Conservation (phyloP, 2,888 invertebrate genomes). For the Trachelus tabidus region DNA sequence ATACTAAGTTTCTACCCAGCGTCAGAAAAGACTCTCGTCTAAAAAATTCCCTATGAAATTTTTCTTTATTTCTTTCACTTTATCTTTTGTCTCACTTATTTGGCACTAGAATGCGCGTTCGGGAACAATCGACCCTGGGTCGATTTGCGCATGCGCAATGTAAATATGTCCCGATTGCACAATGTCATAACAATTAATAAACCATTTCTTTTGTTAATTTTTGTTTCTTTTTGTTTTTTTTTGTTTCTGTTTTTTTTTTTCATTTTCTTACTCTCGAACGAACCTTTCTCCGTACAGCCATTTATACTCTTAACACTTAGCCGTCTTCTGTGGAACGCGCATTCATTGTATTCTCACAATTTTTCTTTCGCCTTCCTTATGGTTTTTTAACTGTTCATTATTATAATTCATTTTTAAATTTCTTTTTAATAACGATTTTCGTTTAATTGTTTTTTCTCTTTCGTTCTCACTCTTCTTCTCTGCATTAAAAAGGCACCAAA, state of each 20-base stretch:
- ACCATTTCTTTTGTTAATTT: constrained; percentile 24
- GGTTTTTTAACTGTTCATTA: constrained; percentile 26
- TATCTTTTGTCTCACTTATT: constrained; percentile 60
- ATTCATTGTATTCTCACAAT: too few species aligned
- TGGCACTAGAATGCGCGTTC: constrained; percentile 63
- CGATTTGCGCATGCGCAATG: too few species aligned
- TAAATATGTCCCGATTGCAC: constrained; percentile 26
- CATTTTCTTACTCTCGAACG: constrained; percentile 10
- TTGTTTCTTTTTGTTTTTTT: constrained; percentile 20
- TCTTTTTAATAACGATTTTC: constrained; percentile 36
- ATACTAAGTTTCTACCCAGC: constrained; percentile 65
- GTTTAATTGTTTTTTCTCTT: constrained; percentile 38
- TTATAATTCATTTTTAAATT: constrained; percentile 20
- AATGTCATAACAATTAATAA: constrained; percentile 40
- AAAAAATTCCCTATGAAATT: constrained; percentile 64
- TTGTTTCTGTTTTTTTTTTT: constrained; percentile 10
- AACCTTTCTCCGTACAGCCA: too few species aligned
- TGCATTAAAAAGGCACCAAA: constrained; percentile 63
- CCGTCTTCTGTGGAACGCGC: too few species aligned
- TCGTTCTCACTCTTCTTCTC: constrained; percentile 27
- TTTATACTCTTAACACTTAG: too few species aligned
- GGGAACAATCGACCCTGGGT: constrained; percentile 1
- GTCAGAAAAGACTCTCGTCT: constrained; percentile 63
- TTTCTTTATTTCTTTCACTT: constrained; percentile 29
- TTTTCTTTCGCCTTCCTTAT: not conserved